These are phyloP conservation scores for Zalophus californianus DNA, from an alignment of 2,797 vertebrate genomes.

Conservation along the genomic window DNA sequence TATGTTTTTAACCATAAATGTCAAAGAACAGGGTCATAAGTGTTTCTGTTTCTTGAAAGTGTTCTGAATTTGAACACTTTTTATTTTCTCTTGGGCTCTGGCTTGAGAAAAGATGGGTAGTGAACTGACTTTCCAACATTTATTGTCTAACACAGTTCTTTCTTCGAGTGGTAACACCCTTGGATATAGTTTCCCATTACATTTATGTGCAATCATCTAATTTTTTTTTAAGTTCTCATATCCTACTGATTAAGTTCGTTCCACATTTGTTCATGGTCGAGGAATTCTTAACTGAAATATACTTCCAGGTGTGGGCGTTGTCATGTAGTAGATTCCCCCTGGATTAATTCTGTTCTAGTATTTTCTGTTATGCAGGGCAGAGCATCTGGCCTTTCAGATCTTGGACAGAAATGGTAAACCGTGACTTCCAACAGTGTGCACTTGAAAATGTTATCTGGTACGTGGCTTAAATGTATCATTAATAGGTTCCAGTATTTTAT, in stretches of 20 bases:
- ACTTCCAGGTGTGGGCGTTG: background rate
- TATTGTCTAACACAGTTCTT: background rate
- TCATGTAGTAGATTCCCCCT: background rate
- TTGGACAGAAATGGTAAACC: background rate
- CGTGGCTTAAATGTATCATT: background rate
- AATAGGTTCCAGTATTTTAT: background rate
- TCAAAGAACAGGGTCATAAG: slow-evolving; percentile 1
- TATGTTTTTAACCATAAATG: slow-evolving; percentile 26
- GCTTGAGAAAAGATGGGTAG: background rate
- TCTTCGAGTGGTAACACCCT: background rate
- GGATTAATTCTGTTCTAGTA: background rate
- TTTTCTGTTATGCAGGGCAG: background rate
- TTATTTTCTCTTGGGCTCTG: background rate
- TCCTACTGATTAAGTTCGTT: background rate
- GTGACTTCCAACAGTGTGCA: background rate
- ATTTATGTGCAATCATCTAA: background rate
- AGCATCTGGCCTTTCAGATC: background rate
- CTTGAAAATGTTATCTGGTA: background rate
- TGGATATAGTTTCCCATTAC: background rate
- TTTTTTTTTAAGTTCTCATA: background rate
- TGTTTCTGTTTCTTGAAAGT: slow-evolving; percentile 22
- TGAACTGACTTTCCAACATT: background rate
- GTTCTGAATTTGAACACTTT: slow-evolving; percentile 26
- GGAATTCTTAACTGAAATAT: background rate
- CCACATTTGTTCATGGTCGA: background rate